Evolutionary conservation across 2,113 vertebrate species (phyloP).

Genomic region (Macquaria australasica): DNA sequence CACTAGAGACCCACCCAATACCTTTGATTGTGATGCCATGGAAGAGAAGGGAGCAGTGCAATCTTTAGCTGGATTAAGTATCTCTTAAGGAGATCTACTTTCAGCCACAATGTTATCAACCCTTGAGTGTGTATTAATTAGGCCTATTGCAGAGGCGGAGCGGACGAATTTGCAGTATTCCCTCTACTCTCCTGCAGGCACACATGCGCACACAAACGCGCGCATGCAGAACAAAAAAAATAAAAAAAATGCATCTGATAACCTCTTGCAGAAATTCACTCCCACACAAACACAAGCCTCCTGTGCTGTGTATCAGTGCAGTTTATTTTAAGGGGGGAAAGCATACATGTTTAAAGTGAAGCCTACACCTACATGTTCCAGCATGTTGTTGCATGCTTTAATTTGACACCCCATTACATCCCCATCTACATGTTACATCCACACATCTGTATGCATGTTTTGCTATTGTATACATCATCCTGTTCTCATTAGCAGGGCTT

Average conservation of each 20-base stretch:
- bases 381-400: slow-evolving; percentile 46
- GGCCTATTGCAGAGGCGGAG: slow-evolving; percentile 79
- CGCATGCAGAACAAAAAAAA: slow-evolving; percentile 18
- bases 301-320: not conserved
- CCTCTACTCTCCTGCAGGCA: slow-evolving; percentile 34
- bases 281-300: slow-evolving; percentile 27
- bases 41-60: slow-evolving; percentile 74
- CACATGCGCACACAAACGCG: slow-evolving; percentile 15
- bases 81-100: slow-evolving; percentile 84
- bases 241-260: slow-evolving; percentile 3
- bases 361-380: slow-evolving; percentile 44
- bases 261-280: slow-evolving; percentile 29
- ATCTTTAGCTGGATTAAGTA: slow-evolving; percentile 84
- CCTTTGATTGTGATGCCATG: slow-evolving; percentile 82
- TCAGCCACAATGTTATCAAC: slow-evolving; percentile 83
- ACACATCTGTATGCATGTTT: slow-evolving; percentile 71
- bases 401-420: slow-evolving; percentile 72
- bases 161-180: slow-evolving; percentile 64
- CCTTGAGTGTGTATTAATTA: slow-evolving; percentile 84
- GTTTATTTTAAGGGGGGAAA: slow-evolving; percentile 36
- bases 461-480: slow-evolving; percentile 74
- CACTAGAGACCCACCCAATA: slow-evolving; percentile 80
- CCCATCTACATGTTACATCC: slow-evolving; percentile 65
- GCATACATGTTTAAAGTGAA: slow-evolving; percentile 43
- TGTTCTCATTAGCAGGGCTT: slow-evolving; percentile 80